Base-by-base conservation (phyloP, 37 sponge, comb jelly and placozoan genomes). In the Eunapius fragilis region DNA sequence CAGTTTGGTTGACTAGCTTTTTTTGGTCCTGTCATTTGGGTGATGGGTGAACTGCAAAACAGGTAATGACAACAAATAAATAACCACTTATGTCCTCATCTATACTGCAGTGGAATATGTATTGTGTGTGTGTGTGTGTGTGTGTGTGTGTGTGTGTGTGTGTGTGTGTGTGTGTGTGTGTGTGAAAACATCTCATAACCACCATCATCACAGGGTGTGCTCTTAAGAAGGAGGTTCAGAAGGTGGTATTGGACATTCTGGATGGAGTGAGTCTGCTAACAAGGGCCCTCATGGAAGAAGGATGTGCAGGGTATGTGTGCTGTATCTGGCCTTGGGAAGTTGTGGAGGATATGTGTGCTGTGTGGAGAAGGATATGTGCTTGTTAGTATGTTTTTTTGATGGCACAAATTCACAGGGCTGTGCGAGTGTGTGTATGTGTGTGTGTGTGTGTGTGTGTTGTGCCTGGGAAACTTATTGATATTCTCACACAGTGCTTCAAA, bases 141-240 rank as follows among this genome's bases (percentile, higher is more conserved):
- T 71, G 27, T 71, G 72, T 4, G 31, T 71, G 31, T 11, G 4
- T 71, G 4, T 31, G 30, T 31, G 30, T 12, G 72, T 71, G 72
- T 71, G 72, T 27, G 27, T 71, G 31, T 4, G 30, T 31, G 27
- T 71, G 27, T 71, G 72, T 4, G 31, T 71, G 31, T 11, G 4
- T 71, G 4, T 31, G 30, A 12, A n/a, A n/a, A n/a, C n/a, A n/a
- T n/a, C n/a, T n/a, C 30, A 30, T 71, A 5, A 58, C 58, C 14
- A 58, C 58, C 36, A 35, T 36, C 78, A 32, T 23, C 17, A 58
- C 68, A 80, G 80, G 68, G 31, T 25, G 26, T 31, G 33, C 73
- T 27, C 78, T 78, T 0, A 25, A 25, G 34, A 74, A 68, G 47
- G 90, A 90, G 69, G 82, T 85, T 12, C 47, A 68, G 49, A 74